Evolutionary conservation across 2,888 invertebrate species (phyloP).

Genomic region (Gymnocheta viridis): DNA sequence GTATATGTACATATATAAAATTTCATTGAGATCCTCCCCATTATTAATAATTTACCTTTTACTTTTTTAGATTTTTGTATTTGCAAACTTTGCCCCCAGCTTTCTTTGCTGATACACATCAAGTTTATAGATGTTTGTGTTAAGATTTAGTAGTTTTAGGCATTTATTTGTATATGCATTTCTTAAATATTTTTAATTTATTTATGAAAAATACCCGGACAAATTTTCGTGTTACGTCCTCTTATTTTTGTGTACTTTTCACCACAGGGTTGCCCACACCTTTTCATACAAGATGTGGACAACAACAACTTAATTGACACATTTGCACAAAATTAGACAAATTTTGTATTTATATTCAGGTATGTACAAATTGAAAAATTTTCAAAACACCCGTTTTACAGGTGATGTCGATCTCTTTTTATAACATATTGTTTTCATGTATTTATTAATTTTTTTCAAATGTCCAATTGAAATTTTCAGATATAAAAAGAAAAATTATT

Average conservation of each 20-base stretch:
- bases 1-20: background rate
- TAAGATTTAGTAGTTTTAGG: background rate
- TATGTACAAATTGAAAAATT: no score
- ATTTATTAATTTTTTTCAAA: no score
- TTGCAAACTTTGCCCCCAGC: conserved; percentile 51
- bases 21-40: background rate
- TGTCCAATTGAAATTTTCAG: no score
- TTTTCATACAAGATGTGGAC: background rate
- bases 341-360: no score
- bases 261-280: no score
- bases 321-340: background rate
- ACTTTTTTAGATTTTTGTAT: background rate
- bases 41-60: conserved; percentile 41
- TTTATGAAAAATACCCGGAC: conserved; percentile 48
- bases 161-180: background rate
- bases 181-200: background rate
- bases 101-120: conserved; percentile 32
- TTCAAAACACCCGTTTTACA: no score
- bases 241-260: conserved; percentile 44
- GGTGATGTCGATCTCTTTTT: no score
- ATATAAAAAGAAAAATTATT: no score
- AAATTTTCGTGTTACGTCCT: conserved; percentile 55
- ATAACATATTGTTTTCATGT: no score
- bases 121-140: background rate
- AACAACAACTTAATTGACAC: background rate